These are phyloP conservation scores for Cyclophora albipunctata DNA, from an alignment of 2,888 invertebrate species.

Conservation along the genomic window DNA sequence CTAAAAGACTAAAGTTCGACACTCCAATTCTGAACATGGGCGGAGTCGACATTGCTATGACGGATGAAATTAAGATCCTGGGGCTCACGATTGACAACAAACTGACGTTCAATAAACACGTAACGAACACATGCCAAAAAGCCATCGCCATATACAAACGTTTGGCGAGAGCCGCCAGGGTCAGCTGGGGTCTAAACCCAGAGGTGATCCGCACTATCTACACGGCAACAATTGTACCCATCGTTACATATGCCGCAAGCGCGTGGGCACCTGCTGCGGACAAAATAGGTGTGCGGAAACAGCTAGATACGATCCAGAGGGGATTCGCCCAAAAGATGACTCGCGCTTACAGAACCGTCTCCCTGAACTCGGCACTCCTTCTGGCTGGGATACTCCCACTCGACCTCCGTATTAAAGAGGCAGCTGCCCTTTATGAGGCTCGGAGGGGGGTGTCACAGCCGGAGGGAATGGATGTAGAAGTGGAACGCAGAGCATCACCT, in stretches of 20 bases:
- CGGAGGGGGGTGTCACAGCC: conserved; percentile 8
- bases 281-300: not conserved
- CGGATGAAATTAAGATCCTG: not conserved
- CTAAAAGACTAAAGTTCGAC: not conserved
- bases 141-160: no score
- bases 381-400: conserved; percentile 17
- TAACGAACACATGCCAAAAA: not conserved
- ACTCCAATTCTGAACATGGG: not conserved
- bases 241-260: not conserved
- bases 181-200: no score
- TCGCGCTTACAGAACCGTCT: conserved; percentile 1
- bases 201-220: no score
- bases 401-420: conserved; percentile 13
- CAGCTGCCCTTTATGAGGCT: conserved; percentile 11
- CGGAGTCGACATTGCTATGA: no score
- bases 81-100: not conserved
- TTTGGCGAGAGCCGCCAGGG: no score
- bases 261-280: conserved; percentile 1
- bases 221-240: not conserved
- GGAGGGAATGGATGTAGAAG: conserved; percentile 8
- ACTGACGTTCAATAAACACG: not conserved
- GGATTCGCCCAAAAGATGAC: conserved; percentile 2
- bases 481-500: conserved; percentile 6
- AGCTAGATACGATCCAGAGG: not conserved
- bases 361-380: conserved; percentile 8